Conservation (phyloP, 1,140 invertebrate species). For the Tetramorium simillimum region DNA sequence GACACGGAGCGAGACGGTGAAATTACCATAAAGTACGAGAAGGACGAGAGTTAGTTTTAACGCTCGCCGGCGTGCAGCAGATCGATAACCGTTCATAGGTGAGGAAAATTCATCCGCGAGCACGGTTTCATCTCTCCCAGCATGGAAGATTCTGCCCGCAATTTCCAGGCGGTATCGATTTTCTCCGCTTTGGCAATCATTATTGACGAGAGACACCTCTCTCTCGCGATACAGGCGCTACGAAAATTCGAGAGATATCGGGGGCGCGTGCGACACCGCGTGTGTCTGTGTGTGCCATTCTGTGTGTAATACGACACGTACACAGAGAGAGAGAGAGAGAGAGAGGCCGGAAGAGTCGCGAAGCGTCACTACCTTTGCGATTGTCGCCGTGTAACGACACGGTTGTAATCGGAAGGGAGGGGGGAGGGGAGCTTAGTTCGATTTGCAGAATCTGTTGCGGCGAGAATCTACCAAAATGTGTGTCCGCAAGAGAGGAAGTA, state of each 20-base stretch:
- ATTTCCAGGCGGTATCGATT: conserved; percentile 52
- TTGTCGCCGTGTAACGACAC: conserved; percentile 27
- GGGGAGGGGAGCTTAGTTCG: not conserved
- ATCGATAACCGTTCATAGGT: conserved; percentile 56
- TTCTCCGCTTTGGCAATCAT: conserved; percentile 42
- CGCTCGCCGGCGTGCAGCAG: conserved; percentile 24
- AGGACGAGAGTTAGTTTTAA: conserved; percentile 41
- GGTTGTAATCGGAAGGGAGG: not conserved
- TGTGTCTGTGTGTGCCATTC: not conserved
- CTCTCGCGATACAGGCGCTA: conserved; percentile 40
- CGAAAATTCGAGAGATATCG: conserved; percentile 45
- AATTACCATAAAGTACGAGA: conserved; percentile 43
- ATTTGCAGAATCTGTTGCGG: not conserved
- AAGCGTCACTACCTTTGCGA: conserved; percentile 10
- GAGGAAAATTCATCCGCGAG: conserved; percentile 55
- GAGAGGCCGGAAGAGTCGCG: conserved; percentile 7
- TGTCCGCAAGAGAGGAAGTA: not conserved
- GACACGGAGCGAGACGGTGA: conserved; percentile 20
- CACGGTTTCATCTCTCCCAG: conserved; percentile 36
- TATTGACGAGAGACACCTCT: conserved; percentile 43
- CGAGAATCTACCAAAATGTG: not conserved
- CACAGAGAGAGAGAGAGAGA: not conserved
- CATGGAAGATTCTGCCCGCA: conserved; percentile 39
- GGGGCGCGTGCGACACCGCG: conserved; percentile 2
- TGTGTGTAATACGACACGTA: not conserved